Conservation (phyloP, 2,797 vertebrate genomes). For the Halcyon chelicuti region DNA sequence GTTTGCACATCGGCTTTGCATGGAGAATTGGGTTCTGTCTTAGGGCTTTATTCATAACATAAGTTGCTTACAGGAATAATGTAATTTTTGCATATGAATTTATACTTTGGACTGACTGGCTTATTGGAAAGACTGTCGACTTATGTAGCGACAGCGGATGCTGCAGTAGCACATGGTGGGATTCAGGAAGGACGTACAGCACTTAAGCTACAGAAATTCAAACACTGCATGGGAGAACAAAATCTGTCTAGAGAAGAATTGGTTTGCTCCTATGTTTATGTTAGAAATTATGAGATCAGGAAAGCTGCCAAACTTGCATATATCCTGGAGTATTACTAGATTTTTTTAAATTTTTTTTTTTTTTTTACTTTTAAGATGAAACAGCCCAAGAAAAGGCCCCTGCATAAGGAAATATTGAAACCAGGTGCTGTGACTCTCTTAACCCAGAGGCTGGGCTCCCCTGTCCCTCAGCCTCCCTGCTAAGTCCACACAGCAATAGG, state of each 20-base stretch:
- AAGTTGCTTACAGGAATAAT: slow-evolving; percentile 42
- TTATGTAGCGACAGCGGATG: neutral
- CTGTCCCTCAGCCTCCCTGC: neutral
- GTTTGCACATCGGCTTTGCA: slow-evolving; percentile 29
- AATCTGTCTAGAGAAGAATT: neutral
- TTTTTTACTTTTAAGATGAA: neutral
- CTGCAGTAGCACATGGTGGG: neutral
- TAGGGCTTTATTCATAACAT: slow-evolving; percentile 25
- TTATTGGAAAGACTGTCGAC: neutral
- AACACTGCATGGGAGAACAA: neutral
- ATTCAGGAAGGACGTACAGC: neutral
- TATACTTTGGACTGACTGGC: neutral
- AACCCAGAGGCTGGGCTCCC: fast-evolving
- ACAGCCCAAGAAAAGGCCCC: neutral
- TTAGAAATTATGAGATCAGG: neutral
- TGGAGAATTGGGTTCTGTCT: slow-evolving; percentile 25
- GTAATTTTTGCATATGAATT: slow-evolving; percentile 14
- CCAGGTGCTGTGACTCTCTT: fast-evolving
- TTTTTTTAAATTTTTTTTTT: neutral
- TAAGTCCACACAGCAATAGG: neutral
- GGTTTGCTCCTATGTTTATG: neutral
- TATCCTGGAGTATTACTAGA: neutral
- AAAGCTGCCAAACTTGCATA: neutral
- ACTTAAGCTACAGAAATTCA: neutral
- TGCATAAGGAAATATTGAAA: neutral